Base-by-base conservation (phyloP, 23 tunicate genomes). In the Ascidia mentula region DNA sequence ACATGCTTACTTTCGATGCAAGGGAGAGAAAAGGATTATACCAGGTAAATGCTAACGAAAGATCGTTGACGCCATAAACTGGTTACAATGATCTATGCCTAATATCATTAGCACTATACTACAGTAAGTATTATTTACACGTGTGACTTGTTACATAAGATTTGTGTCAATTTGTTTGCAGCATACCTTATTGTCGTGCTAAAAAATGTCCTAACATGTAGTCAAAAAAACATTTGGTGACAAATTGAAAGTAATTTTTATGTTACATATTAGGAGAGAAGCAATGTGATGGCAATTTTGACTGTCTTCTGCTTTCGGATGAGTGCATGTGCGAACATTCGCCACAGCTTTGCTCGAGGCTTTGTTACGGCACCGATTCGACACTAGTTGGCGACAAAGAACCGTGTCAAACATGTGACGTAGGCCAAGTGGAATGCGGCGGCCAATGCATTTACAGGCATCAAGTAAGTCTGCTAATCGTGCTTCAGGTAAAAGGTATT, bases 321-420 rank as follows among this genome's bases (percentile, higher is more conserved):
- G 84, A 80, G 46, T 80, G 84, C 28, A 17, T 80, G 59, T 80
- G 84, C 61, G 59, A 80, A 69, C 24, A 34, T 17, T 69, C 84
- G 17, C 84, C 84, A 34, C 30, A 76, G 13, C 69, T 80, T 35
- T 80, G 84, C 39, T 22, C 32, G 7, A 31, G 20, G 12, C 18
- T 80, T 34, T 80, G 84, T 1, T 65, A 65, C 84, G 53, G 36
- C 34, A 32, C 72, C 46, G 18, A 9, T 1, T 18, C 20, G 18
- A 37, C 71, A 36, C 72, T 53, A 78, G 74, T 24, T 22, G 82
- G 53, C 30, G 75, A 31, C 39, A 46, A 45, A 46, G 81, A 31
- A 24, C 36, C 36, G 69, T 80, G 84, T 45, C 13, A 18, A 5
- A 12, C 24, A 7, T 80, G 84, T 38, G 36, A 7, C 18, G 46